Conservation (phyloP, 2,888 invertebrate genomes). For the Leucoma salicis region DNA sequence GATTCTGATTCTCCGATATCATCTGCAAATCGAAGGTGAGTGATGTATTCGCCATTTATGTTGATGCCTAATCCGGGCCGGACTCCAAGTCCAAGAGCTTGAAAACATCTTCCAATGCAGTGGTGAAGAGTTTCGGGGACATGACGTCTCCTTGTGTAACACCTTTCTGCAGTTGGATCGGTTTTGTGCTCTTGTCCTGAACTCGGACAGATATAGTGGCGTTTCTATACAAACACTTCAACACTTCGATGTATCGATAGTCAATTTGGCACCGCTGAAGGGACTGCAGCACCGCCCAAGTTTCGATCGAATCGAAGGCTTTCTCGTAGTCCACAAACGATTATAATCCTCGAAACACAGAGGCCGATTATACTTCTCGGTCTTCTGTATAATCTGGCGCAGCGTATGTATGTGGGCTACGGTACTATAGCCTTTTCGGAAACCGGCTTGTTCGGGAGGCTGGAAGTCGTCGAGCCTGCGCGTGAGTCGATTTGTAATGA, state of each 20-base stretch:
- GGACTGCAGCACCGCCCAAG: neutral
- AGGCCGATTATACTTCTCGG: neutral
- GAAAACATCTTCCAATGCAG: neutral
- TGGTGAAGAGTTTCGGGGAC: neutral
- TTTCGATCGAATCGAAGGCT: constrained; percentile 6
- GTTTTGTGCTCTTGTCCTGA: neutral
- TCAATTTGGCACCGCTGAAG: constrained; percentile 5
- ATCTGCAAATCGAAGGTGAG: neutral
- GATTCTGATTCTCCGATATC: neutral
- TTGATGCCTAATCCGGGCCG: neutral
- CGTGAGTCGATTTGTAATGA: too few species aligned
- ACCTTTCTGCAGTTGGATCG: constrained; percentile 21
- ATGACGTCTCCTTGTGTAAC: too few species aligned
- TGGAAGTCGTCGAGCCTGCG: too few species aligned
- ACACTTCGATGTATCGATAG: constrained; percentile 6
- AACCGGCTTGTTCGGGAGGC: too few species aligned
- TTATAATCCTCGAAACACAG: neutral
- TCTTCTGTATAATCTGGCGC: neutral
- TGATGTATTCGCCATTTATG: neutral
- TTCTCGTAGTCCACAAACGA: neutral
- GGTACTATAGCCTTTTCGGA: too few species aligned
- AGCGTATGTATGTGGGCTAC: too few species aligned
- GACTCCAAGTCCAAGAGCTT: neutral
- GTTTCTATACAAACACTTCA: constrained; percentile 5
- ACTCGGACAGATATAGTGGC: neutral